Evolutionary conservation across 2,888 invertebrate species (phyloP).

Genomic region (Hanleya hanleyi): DNA sequence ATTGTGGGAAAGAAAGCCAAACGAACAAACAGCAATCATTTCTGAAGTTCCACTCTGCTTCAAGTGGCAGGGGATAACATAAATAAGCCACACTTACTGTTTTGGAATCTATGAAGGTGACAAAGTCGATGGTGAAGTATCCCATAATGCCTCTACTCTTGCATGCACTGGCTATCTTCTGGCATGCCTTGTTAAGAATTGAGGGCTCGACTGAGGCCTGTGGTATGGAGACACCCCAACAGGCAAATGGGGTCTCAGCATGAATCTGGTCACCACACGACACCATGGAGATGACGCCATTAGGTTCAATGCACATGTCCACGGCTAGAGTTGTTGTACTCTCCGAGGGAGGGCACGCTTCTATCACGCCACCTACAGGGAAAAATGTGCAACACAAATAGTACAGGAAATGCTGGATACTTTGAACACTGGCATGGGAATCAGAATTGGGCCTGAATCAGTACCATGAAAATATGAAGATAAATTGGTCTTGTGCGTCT

Average conservation of each 20-base stretch:
- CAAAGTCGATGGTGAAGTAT: slow-evolving; percentile 71
- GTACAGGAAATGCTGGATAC: too few species aligned
- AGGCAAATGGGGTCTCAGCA: slow-evolving; percentile 66
- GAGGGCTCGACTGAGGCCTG: slow-evolving; percentile 72
- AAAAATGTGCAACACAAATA: too few species aligned
- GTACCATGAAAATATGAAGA: too few species aligned
- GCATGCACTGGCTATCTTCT: slow-evolving; percentile 68
- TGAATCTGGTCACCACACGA: slow-evolving; percentile 72
- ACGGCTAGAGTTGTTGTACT: slow-evolving; percentile 71
- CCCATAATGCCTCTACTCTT: slow-evolving; percentile 70
- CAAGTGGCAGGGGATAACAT: too few species aligned
- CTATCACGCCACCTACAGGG: slow-evolving; percentile 72
- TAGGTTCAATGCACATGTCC: slow-evolving; percentile 71
- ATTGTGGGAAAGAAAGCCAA: too few species aligned
- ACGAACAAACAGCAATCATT: too few species aligned
- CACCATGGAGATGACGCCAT: slow-evolving; percentile 61
- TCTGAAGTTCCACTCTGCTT: too few species aligned
- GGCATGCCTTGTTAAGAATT: slow-evolving; percentile 62
- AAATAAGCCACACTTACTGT: slow-evolving; percentile 62
- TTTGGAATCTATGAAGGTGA: slow-evolving; percentile 70
- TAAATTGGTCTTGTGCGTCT: too few species aligned
- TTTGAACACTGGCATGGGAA: too few species aligned
- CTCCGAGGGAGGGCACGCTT: slow-evolving; percentile 72
- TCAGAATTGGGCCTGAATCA: too few species aligned
- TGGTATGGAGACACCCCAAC: slow-evolving; percentile 72